phyloP scores from a whole-genome alignment of 2,113 vertebrate species.

The Acrocephalus kingi region DNA sequence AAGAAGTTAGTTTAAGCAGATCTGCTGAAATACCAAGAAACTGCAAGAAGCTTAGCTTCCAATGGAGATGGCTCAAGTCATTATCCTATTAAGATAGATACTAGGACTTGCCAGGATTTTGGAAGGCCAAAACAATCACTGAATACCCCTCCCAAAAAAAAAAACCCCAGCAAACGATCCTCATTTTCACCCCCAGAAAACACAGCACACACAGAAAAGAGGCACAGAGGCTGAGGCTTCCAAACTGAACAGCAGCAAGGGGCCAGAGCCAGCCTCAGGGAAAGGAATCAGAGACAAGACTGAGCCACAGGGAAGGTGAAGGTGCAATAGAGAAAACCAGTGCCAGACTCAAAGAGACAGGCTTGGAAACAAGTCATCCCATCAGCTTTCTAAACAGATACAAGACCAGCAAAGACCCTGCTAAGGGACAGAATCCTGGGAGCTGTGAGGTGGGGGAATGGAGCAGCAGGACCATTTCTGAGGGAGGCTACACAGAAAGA shows the following conservation, averaged over 20 bases:
- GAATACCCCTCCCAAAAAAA: neutral
- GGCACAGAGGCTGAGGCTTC: neutral
- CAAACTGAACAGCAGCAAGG: neutral
- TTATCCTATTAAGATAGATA: neutral
- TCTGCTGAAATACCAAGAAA: slow-evolving; percentile 9
- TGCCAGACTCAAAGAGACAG: neutral
- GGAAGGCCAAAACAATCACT: neutral
- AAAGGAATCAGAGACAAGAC: neutral
- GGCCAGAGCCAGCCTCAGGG: neutral
- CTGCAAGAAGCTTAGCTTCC: neutral
- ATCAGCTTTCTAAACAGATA: neutral
- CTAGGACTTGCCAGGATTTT: neutral
- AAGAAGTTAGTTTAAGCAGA: neutral
- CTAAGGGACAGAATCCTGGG: neutral
- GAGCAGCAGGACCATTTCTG: neutral
- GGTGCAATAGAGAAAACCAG: neutral
- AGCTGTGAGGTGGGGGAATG: neutral
- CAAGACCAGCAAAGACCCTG: neutral
- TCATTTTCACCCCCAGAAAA: neutral
- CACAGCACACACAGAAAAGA: neutral
- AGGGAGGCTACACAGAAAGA: neutral
- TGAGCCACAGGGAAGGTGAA: neutral
- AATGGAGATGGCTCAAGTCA: neutral
- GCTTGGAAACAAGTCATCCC: neutral
- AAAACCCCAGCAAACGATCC: neutral